These are phyloP conservation scores for Diorhabda carinulata DNA, from an alignment of 1,140 invertebrate genomes.

Conservation along the genomic window DNA sequence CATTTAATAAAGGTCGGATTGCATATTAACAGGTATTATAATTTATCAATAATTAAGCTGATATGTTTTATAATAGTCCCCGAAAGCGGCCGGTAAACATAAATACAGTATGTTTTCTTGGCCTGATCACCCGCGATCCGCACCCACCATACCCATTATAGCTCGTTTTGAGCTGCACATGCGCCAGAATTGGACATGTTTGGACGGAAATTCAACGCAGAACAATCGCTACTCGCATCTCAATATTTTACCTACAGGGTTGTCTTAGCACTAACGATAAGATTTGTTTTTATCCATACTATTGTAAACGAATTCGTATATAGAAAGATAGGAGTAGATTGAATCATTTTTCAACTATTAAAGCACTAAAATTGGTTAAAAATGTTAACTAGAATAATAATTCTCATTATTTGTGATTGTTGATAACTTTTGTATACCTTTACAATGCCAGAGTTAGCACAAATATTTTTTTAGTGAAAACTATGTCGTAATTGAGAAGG, in stretches of 20 bases:
- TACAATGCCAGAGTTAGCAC: too few relatives aligned
- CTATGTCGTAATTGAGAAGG: too few relatives aligned
- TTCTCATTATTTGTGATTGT: too few relatives aligned
- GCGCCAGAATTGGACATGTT: slow-evolving; percentile 39
- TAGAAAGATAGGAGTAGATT: too few relatives aligned
- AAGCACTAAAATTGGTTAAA: too few relatives aligned
- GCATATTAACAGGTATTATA: slow-evolving; percentile 48
- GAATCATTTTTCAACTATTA: too few relatives aligned
- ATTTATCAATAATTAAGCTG: slow-evolving; percentile 48
- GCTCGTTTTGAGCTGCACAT: slow-evolving; percentile 43
- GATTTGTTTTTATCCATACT: too few relatives aligned
- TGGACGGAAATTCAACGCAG: slow-evolving; percentile 49
- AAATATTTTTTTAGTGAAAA: too few relatives aligned
- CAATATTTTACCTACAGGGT: slow-evolving; percentile 3
- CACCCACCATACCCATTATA: slow-evolving; percentile 43
- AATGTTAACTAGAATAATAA: too few relatives aligned
- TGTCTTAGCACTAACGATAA: too few relatives aligned
- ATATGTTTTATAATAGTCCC: slow-evolving; percentile 50
- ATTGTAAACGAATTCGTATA: too few relatives aligned
- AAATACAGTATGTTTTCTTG: slow-evolving; percentile 27
- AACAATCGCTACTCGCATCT: slow-evolving; percentile 27
- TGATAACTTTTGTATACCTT: too few relatives aligned
- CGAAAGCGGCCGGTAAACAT: slow-evolving; percentile 20
- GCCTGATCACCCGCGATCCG: slow-evolving; percentile 41
- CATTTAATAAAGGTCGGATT: slow-evolving; percentile 48